Evolutionary conservation across 2,113 vertebrate species (phyloP).

Genomic region (Grammomys surdaster): DNA sequence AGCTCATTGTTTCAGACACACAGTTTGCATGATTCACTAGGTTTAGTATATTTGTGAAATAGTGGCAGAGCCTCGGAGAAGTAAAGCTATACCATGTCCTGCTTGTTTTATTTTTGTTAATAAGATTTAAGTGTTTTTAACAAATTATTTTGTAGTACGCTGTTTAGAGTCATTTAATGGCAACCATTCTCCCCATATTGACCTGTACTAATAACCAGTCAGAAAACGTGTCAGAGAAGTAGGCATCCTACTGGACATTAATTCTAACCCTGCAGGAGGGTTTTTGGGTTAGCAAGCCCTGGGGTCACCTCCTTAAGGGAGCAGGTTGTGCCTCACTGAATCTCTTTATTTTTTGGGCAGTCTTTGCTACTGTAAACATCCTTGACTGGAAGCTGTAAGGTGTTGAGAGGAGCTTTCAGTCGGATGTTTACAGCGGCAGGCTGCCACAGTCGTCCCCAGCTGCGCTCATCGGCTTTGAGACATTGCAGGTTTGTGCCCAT

Average conservation of each 20-base stretch:
- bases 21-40: constrained; percentile 22
- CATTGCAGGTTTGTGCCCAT: constrained; percentile 27
- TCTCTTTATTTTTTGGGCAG: constrained; percentile 86
- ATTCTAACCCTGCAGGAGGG: constrained; percentile 18
- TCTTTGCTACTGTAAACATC: constrained; percentile 99
- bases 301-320: constrained; percentile 34
- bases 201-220: neutral
- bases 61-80: constrained; percentile 33
- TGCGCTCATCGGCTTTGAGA: constrained; percentile 30
- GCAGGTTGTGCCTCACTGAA: neutral
- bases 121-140: constrained; percentile 57
- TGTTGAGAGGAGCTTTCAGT: constrained; percentile 96
- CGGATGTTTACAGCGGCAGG: constrained; percentile 99
- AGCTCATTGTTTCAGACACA: constrained; percentile 46
- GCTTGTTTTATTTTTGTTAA: constrained; percentile 63
- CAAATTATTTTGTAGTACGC: constrained; percentile 50
- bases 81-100: constrained; percentile 52
- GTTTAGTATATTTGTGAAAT: constrained; percentile 25
- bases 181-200: neutral
- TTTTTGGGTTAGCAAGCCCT: constrained; percentile 31
- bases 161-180: constrained; percentile 57
- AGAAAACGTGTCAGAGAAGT: constrained; percentile 46
- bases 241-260: constrained; percentile 47
- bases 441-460: constrained; percentile 89
- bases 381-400: constrained; percentile 99